Evolutionary conservation across 2,113 vertebrate genomes (phyloP), one percentile per base, ranked within the genome.

Genomic region (Chauna torquata): DNA sequence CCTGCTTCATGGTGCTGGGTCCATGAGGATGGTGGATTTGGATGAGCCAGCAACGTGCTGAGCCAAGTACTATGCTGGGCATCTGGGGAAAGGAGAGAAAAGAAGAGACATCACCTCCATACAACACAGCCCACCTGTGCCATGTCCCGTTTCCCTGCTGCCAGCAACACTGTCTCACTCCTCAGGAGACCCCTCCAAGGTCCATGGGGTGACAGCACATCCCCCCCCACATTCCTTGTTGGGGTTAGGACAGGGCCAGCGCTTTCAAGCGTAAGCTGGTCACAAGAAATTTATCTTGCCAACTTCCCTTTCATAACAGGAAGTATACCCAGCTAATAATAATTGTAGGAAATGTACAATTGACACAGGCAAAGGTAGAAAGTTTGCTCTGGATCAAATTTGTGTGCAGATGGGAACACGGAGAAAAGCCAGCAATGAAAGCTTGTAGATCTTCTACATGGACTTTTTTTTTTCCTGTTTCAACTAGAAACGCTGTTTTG

Each of bases 281-380:
- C 82, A 40, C 54, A 69, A 30, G 5, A 49, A 85, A 93, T 95
- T 87, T 92, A 85, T 91, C 95, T 92, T 75, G n/a, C 89, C 89
- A 90, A 25, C 75, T 97, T 95, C 96, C 91, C 49, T 92, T 95
- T 92, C 15, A 3, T 85, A 95, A 91, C 86, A 92, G 96, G 96
- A 97, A 95, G 84, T 84, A 92, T 8, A 91, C 42, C 1, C 0
- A 89, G 68, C 84, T 95, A 97, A 95, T 58, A 95, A 95, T 76
- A 87, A 82, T 61, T 74, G 62, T 71, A 94, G 94, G 96, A 96
- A 97, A 81, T 40, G 71, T 94, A 50, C 22, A 12, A 58, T 32
- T 82, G 89, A 88, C 81, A 55, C 78, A 85, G 81, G 90, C 91
- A 68, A 91, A 89, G 81, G 92, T 81, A 92, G 82, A 69, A 80